Evolutionary conservation across 1,140 invertebrate genomes (phyloP), one percentile per base, ranked within the genome.

Genomic region (Ips typographus): DNA sequence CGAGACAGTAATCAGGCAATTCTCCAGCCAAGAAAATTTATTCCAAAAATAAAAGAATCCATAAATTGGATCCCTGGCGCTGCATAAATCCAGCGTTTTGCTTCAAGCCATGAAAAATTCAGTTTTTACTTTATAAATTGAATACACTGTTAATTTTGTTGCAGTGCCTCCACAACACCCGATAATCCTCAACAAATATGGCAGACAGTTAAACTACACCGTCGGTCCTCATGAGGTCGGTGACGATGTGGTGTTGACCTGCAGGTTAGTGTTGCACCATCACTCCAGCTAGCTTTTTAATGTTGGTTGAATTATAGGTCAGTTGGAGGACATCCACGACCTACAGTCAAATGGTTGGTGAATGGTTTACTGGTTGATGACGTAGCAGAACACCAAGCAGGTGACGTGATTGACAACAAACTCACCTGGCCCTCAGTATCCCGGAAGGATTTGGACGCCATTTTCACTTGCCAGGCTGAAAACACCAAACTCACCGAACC

Each of bases 161-260:
- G 71, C 86, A 95, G 93, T 95, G 75, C 91, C 92, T 70, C 93
- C 93, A 2, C 91, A 93, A 75, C 87, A 90, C 76, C 92, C 93
- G 41, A 88, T 91, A 65, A 92, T 96, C 75, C 84, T 93, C 73
- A 91, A 94, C 81, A 84, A 88, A 77, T 89, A 87, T 87, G 87
- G 90, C 22, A 85, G 88, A 58, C 85, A 87, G 74, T 83, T 91
- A 77, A 90, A 90, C 74, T 84, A 86, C 68, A 87, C 89, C 4
- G 85, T 93, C 37, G 93, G 92, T 6, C 93, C 93, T 2, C 86
- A 90, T 77, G 88, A 93, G 76, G 92, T 94, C 77, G 88, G 85
- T n/a, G 84, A 86, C 71, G 82, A 85, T 65, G 79, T 89, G 42
- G 80, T 82, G n/a, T 80, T 91, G 39, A 85, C 85, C 4, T 91